These are phyloP conservation scores for Nymphalis polychloros DNA, from an alignment of 2,888 invertebrate species.

Conservation along the genomic window DNA sequence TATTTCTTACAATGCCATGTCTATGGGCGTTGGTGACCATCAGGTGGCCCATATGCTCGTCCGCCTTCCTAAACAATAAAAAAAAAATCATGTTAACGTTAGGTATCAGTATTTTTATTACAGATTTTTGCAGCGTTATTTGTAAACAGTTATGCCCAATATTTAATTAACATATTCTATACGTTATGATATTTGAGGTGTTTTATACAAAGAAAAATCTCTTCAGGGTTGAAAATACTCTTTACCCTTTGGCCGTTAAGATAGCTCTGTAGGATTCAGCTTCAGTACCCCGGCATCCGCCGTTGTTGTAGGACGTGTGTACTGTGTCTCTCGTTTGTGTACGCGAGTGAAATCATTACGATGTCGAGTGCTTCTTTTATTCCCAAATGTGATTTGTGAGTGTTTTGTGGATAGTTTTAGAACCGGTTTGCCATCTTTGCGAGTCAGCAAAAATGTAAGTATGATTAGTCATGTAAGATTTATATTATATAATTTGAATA, in stretches of 20 bases:
- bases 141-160: too few relatives aligned
- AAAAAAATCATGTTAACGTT: too few relatives aligned
- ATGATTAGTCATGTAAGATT: too few relatives aligned
- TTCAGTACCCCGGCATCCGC: conserved; percentile 70
- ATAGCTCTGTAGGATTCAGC: conserved; percentile 39
- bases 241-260: conserved; percentile 20
- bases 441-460: conserved; percentile 56
- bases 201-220: neutral
- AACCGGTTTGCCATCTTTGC: conserved; percentile 37
- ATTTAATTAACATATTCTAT: conserved; percentile 2
- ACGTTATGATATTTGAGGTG: neutral
- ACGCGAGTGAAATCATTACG: conserved; percentile 64
- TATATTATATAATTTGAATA: neutral
- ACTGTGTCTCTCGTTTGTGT: conserved; percentile 46
- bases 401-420: conserved; percentile 50
- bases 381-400: conserved; percentile 59
- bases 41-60: too few relatives aligned
- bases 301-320: conserved; percentile 55
- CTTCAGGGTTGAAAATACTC: conserved; percentile 25
- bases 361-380: conserved; percentile 61
- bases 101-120: too few relatives aligned
- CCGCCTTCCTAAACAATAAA: too few relatives aligned
- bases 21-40: too few relatives aligned
- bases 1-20: too few relatives aligned
- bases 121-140: neutral